These are phyloP conservation scores for Crax fasciolata DNA, from an alignment of 2,797 vertebrate species.

Conservation along the genomic window DNA sequence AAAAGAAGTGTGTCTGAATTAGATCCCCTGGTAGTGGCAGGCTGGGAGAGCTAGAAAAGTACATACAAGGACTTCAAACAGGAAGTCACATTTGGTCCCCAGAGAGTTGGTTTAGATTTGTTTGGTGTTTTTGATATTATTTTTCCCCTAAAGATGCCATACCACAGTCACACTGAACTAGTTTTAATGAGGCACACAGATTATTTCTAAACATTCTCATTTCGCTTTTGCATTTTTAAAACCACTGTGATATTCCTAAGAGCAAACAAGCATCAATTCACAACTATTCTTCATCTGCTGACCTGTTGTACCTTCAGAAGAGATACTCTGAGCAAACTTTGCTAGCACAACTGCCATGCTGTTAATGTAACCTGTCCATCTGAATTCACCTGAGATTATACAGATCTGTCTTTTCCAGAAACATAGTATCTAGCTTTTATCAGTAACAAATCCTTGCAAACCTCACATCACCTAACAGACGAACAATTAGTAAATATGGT, in stretches of 20 bases:
- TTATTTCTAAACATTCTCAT: background rate
- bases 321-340: background rate
- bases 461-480: background rate
- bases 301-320: constrained; percentile 36
- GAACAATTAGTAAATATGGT: background rate
- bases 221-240: constrained; percentile 1
- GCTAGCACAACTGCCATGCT: background rate
- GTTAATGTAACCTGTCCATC: background rate
- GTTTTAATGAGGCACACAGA: background rate
- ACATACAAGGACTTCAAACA: constrained; percentile 20
- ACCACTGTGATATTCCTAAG: background rate
- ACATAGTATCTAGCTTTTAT: background rate
- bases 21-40: background rate
- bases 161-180: background rate
- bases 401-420: background rate
- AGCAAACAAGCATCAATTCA: background rate
- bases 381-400: background rate
- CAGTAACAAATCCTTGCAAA: background rate
- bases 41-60: background rate
- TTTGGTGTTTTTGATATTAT: background rate
- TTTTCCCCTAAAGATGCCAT: background rate
- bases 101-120: background rate
- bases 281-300: background rate
- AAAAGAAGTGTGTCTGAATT: constrained; percentile 17
- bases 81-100: background rate